A percentile compares a stretch with the other conserved stretches of the same genome.
phyloP scores from a whole-genome alignment of 2,797 vertebrate genomes.

The Somateria mollissima region DNA sequence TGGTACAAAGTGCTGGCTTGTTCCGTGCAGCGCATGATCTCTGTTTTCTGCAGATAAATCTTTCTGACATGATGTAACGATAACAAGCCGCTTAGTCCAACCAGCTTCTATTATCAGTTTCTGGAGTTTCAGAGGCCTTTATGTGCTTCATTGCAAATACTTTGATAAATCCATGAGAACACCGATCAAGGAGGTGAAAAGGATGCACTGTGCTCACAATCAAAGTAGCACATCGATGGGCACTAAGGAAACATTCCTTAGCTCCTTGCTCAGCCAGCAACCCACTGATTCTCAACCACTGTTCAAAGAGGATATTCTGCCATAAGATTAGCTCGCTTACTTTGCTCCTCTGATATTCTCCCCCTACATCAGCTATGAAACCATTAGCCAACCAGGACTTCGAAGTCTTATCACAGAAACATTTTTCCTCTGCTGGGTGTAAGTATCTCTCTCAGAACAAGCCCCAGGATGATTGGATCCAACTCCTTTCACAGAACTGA shows the following conservation, averaged over 20 bases:
- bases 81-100: not conserved
- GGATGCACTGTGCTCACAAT: not conserved
- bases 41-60: slow-evolving; percentile 23
- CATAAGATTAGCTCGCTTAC: not conserved
- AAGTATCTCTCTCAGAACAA: not conserved
- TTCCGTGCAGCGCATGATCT: not conserved
- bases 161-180: not conserved
- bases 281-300: not conserved
- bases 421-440: slow-evolving; percentile 3
- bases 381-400: not conserved
- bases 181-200: not conserved
- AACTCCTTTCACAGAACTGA: not conserved
- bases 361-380: not conserved
- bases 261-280: not conserved
- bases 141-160: not conserved
- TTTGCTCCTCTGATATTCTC: not conserved
- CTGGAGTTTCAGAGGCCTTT: not conserved
- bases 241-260: not conserved
- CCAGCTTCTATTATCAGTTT: not conserved
- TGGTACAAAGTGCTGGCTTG: not conserved
- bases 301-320: not conserved
- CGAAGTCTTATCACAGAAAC: not conserved
- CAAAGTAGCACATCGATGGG: not conserved
- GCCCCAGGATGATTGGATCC: not conserved
- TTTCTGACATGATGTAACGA: not conserved